A percentile compares a stretch with the other conserved stretches of the same genome.
phyloP scores from a whole-genome alignment of 37 sponge, comb jelly and placozoan genomes.

The Corticium candelabrum region DNA sequence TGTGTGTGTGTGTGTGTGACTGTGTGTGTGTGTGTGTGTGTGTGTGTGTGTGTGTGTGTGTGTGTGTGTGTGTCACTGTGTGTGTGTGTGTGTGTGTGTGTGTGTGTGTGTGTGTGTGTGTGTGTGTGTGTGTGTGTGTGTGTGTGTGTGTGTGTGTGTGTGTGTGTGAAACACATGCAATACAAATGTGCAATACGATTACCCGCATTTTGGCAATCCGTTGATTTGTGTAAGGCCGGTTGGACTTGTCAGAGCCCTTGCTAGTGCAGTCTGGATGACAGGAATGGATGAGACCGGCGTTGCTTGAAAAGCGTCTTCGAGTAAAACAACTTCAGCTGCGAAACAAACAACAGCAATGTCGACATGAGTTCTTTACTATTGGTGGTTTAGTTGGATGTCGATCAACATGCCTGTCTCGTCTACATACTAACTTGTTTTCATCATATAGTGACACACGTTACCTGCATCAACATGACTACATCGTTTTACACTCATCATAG shows the following conservation, averaged over 20 bases:
- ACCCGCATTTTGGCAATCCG: too few relatives aligned
- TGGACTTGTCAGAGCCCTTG: neutral
- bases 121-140: conserved; percentile 5
- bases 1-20: neutral
- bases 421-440: too few relatives aligned
- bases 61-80: neutral
- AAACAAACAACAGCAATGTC: too few relatives aligned
- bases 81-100: conserved; percentile 5
- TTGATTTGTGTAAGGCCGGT: too few relatives aligned
- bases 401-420: too few relatives aligned
- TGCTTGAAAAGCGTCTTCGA: neutral
- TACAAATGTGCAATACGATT: too few relatives aligned
- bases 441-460: too few relatives aligned
- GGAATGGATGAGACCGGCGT: neutral
- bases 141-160: conserved; percentile 5
- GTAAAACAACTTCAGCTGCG: neutral
- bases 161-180: neutral
- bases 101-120: conserved; percentile 5
- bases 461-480: too few relatives aligned
- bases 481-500: too few relatives aligned
- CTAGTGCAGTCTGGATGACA: neutral
- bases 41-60: conserved; percentile 5
- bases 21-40: conserved; percentile 5
- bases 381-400: too few relatives aligned
- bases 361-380: too few relatives aligned